Evolutionary conservation across 2,888 invertebrate genomes (phyloP).

Genomic region (Steinernema carpocapsae): DNA sequence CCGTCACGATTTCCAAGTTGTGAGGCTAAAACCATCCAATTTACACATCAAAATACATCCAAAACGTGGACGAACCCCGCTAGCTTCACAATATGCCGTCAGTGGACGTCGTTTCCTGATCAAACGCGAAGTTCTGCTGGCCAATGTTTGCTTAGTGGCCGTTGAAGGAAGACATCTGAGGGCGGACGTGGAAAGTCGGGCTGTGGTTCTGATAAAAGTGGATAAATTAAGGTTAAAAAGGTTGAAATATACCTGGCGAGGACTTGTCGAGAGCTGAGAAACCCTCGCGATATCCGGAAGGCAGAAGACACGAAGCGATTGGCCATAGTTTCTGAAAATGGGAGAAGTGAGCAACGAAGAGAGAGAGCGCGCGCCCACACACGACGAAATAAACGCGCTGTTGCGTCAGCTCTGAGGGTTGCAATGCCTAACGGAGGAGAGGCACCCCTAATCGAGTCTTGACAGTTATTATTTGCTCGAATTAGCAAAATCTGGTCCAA

Average conservation of each 20-base stretch:
- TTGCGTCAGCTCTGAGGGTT: not conserved
- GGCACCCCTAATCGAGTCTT: too few relatives aligned
- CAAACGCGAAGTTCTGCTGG: not conserved
- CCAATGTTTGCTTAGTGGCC: not conserved
- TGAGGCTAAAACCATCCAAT: not conserved
- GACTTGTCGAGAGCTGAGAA: not conserved
- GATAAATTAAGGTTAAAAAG: not conserved
- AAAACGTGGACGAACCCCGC: not conserved
- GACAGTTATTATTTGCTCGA: too few relatives aligned
- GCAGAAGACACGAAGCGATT: not conserved
- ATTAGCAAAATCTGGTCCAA: too few relatives aligned
- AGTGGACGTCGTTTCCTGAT: constrained; percentile 10
- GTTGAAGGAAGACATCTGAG: not conserved
- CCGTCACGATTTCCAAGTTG: constrained; percentile 69
- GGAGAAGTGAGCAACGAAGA: not conserved
- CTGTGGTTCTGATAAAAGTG: not conserved
- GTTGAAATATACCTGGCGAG: not conserved
- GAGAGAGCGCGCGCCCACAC: not conserved
- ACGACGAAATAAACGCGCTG: not conserved
- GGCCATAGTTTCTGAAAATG: not conserved
- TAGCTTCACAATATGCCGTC: constrained; percentile 12
- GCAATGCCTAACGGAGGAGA: too few relatives aligned
- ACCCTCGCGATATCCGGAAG: not conserved
- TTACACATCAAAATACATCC: not conserved
- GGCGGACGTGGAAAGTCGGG: not conserved